Percentiles rank a stretch among this genome's conserved stretches.
Evolutionary conservation across 2,113 vertebrate genomes (phyloP).

Genomic region (Ailuropoda melanoleuca): DNA sequence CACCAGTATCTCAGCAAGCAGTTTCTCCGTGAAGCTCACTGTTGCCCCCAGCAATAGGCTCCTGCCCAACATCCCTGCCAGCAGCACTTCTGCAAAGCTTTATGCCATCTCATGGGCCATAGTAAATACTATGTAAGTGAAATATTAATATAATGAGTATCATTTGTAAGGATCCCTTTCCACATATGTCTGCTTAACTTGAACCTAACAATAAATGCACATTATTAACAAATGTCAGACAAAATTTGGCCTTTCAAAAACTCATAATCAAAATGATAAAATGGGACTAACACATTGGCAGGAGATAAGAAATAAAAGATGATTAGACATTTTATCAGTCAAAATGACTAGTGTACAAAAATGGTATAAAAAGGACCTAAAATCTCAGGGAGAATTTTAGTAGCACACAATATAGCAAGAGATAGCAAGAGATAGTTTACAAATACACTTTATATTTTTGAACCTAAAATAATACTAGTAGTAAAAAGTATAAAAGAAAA

Average conservation of each 20-base stretch:
- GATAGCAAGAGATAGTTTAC: background rate
- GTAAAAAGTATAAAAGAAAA: background rate
- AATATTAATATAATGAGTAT: slow-evolving; percentile 38
- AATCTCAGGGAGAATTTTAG: background rate
- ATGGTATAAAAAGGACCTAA: background rate
- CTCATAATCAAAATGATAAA: background rate
- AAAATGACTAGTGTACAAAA: slow-evolving; percentile 24
- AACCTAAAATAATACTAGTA: background rate
- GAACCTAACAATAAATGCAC: background rate
- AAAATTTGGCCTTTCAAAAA: background rate
- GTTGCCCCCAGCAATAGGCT: background rate
- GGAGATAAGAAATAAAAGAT: background rate
- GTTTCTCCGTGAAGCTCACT: background rate
- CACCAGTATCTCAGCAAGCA: background rate
- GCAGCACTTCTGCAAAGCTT: background rate
- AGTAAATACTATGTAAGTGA: background rate
- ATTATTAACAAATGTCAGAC: background rate
- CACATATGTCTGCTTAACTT: background rate
- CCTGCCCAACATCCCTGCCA: background rate
- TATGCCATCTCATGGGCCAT: background rate
- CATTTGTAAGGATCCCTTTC: background rate
- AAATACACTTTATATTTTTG: background rate
- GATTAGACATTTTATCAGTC: background rate
- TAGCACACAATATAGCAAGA: background rate
- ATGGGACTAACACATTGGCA: background rate